Conservation (phyloP, 1,140 invertebrate genomes). For the Portunus trituberculatus region DNA sequence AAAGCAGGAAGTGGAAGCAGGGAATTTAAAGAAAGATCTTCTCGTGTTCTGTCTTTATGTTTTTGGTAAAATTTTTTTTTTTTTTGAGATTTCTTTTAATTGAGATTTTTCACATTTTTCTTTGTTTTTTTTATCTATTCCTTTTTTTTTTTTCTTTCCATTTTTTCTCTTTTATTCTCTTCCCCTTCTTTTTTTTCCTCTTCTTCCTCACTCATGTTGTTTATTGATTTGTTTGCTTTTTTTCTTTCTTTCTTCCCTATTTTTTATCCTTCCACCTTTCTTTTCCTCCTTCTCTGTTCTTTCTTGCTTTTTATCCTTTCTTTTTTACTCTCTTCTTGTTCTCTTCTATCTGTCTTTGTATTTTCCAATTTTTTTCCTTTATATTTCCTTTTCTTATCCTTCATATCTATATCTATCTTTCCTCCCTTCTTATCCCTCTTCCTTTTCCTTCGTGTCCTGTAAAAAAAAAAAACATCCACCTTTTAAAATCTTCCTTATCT, state of each 20-base stretch:
- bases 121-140: not conserved
- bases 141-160: not conserved
- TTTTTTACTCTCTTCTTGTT: not conserved
- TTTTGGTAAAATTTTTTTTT: not conserved
- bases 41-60: not conserved
- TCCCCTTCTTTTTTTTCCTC: too few relatives aligned
- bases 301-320: not conserved
- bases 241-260: not conserved
- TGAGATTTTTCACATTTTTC: not conserved
- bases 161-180: not conserved
- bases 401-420: not conserved
- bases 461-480: too few relatives aligned
- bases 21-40: not conserved
- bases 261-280: not conserved
- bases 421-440: not conserved
- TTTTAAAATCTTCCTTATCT: not conserved
- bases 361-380: not conserved
- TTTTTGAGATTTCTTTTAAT: not conserved
- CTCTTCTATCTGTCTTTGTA: not conserved
- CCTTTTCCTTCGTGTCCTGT: not conserved
- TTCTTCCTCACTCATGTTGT: too few relatives aligned
- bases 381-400: not conserved
- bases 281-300: not conserved
- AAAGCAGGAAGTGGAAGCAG: too few relatives aligned
- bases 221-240: not conserved